Conservation (phyloP, 2,797 vertebrate genomes). For the Cryptoprocta ferox region DNA sequence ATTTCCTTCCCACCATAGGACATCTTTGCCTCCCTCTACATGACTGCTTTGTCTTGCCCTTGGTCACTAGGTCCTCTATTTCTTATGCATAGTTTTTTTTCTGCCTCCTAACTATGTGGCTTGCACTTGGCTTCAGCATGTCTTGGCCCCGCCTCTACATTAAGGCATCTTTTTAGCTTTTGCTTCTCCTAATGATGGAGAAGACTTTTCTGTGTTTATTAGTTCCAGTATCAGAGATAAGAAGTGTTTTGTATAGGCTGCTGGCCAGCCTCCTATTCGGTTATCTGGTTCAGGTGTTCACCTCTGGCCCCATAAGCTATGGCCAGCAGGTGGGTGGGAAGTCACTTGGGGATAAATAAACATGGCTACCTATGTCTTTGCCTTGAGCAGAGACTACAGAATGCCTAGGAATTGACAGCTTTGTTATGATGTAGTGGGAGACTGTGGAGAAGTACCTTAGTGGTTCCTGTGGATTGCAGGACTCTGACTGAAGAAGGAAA, state of each 20-base stretch:
- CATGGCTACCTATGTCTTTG: not conserved
- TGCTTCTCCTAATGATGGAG: not conserved
- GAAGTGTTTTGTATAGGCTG: not conserved
- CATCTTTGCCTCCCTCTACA: not conserved
- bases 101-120: not conserved
- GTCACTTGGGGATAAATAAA: not conserved
- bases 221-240: conserved; percentile 14
- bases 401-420: not conserved
- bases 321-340: not conserved
- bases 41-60: not conserved
- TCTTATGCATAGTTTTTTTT: not conserved
- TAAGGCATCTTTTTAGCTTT: not conserved
- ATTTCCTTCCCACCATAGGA: not conserved
- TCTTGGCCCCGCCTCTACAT: not conserved
- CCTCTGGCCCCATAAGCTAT: not conserved
- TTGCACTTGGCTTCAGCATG: not conserved
- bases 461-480: not conserved
- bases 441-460: not conserved
- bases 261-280: not conserved
- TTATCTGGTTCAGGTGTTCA: not conserved
- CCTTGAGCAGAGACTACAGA: not conserved
- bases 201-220: not conserved
- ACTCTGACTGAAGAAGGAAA: not conserved
- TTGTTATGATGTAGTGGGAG: not conserved
- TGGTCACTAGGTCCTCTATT: not conserved